Conservation (phyloP, 2,113 vertebrate genomes). For the Phylloscopus trochiloides region DNA sequence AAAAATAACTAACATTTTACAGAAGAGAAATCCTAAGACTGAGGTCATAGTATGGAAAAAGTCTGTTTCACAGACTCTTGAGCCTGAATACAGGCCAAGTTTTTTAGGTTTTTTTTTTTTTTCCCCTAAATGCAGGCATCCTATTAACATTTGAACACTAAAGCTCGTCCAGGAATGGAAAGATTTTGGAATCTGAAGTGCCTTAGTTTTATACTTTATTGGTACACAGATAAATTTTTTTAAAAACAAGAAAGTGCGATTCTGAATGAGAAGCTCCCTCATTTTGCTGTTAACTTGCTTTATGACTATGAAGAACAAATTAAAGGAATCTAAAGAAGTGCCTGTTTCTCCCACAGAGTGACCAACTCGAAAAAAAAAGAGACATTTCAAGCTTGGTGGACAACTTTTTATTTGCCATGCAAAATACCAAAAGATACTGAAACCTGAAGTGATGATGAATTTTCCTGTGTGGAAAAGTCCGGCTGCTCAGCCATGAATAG, state of each 20-base stretch:
- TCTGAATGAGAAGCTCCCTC: constrained; percentile 24
- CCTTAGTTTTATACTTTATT: constrained; percentile 38
- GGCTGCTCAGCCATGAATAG: constrained; percentile 24
- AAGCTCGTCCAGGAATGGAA: constrained; percentile 67
- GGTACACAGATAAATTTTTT: constrained; percentile 1
- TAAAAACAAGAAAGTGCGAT: constrained; percentile 27
- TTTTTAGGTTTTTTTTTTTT: neutral
- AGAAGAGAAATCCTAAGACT: constrained; percentile 68
- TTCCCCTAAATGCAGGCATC: constrained; percentile 12
- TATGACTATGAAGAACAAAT: constrained; percentile 39
- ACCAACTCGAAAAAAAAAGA: neutral
- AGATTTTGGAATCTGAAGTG: constrained; percentile 64
- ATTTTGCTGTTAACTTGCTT: constrained; percentile 37
- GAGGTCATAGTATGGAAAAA: constrained; percentile 78
- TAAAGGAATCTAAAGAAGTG: constrained; percentile 30
- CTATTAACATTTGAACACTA: constrained; percentile 67
- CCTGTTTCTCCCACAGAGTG: constrained; percentile 16
- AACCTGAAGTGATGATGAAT: constrained; percentile 48
- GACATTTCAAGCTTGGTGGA: constrained; percentile 33
- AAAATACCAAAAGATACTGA: constrained; percentile 32
- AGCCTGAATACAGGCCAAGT: constrained; percentile 61
- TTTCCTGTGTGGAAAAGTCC: constrained; percentile 45
- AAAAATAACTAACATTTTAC: constrained; percentile 73
- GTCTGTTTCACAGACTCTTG: constrained; percentile 74
- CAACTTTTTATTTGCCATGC: constrained; percentile 43